A percentile compares a stretch with the other conserved stretches of the same genome.
Conservation (phyloP, 2,113 vertebrate genomes). For the Nothoprocta pentlandii region DNA sequence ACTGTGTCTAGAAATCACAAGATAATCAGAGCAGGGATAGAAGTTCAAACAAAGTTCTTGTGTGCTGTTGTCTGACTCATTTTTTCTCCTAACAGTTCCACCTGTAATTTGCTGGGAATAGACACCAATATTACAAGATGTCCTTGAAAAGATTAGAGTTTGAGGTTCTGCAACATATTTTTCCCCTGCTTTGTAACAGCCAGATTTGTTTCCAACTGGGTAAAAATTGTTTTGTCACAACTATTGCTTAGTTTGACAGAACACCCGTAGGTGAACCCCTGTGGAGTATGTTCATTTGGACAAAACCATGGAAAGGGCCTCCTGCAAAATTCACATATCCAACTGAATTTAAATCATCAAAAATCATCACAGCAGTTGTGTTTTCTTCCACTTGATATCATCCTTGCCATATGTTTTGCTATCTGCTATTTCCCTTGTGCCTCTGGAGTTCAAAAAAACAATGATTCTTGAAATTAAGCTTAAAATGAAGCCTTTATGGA, state of each 20-base stretch:
- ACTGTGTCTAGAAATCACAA: neutral
- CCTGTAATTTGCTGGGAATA: slow-evolving; percentile 6
- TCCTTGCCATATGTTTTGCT: neutral
- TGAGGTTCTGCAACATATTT: neutral
- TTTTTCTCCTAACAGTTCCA: neutral
- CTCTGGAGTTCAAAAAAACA: neutral
- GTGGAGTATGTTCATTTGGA: fast-evolving
- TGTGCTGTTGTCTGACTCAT: neutral
- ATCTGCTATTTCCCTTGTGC: neutral
- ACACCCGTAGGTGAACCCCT: neutral
- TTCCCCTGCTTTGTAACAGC: neutral
- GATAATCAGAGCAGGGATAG: neutral
- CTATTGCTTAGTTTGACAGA: fast-evolving
- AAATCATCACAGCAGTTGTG: neutral
- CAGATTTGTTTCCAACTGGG: neutral
- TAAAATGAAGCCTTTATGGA: neutral
- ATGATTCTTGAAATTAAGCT: neutral
- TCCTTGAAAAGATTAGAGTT: neutral
- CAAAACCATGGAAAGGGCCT: neutral
- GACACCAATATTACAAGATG: neutral
- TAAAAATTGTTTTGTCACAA: neutral
- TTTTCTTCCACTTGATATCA: neutral
- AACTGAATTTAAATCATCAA: neutral
- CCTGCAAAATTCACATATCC: neutral
- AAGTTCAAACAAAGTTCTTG: slow-evolving; percentile 13